Percentiles rank a stretch among this genome's conserved stretches.
Conservation (phyloP, 2,888 invertebrate genomes). For the Ectemnius lituratus region DNA sequence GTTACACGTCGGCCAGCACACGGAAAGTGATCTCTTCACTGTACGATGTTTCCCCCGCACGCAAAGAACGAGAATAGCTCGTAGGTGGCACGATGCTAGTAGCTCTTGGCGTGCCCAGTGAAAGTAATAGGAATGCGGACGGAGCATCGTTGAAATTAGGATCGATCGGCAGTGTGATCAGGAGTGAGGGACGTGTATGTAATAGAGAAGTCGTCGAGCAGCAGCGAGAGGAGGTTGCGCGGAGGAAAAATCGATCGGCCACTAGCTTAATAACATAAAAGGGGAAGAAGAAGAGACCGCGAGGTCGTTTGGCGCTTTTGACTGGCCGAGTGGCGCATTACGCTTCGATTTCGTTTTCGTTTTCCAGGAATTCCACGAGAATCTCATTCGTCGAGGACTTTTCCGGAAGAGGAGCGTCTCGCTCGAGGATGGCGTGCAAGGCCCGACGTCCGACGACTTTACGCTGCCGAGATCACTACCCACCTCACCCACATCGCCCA, state of each 20-base stretch:
- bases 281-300: not conserved
- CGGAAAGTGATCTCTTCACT: not conserved
- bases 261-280: constrained; percentile 7
- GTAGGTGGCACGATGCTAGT: too few relatives aligned
- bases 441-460: constrained; percentile 74
- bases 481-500: constrained; percentile 81
- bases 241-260: not conserved
- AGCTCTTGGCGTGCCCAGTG: not conserved
- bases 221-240: too few relatives aligned
- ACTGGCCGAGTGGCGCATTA: constrained; percentile 8
- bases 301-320: not conserved
- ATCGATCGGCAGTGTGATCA: not conserved
- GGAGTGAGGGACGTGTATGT: too few relatives aligned
- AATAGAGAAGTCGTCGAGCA: too few relatives aligned
- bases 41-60: too few relatives aligned
- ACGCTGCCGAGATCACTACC: constrained; percentile 82
- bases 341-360: constrained; percentile 30
- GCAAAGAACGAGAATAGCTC: too few relatives aligned
- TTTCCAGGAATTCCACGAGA: constrained; percentile 87
- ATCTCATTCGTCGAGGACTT: constrained; percentile 86
- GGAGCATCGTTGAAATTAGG: not conserved
- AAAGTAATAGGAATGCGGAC: not conserved
- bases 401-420: constrained; percentile 88
- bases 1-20: not conserved
- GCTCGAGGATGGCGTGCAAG: constrained; percentile 81